A percentile compares a stretch with the other conserved stretches of the same genome.
Evolutionary conservation across 2,797 vertebrate species (phyloP).

Genomic region (Sciaenops ocellatus): DNA sequence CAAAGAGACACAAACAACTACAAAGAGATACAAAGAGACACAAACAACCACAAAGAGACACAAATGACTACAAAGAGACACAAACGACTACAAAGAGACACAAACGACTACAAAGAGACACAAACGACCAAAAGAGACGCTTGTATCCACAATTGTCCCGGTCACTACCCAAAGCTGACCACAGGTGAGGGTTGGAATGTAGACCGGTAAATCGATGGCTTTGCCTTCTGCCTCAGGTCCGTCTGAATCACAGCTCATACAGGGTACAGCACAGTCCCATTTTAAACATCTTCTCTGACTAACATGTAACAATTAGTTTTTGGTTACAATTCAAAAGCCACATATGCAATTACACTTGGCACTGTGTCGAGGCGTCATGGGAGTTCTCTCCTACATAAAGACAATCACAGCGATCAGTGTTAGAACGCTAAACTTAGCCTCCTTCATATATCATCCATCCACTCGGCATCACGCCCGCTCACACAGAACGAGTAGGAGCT

Average conservation of each 20-base stretch:
- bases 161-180: too few species aligned
- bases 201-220: too few species aligned
- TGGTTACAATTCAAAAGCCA: neutral
- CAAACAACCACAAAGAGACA: neutral
- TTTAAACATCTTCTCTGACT: neutral
- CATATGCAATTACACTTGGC: neutral
- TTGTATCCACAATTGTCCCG: too few species aligned
- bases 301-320: neutral
- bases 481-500: slow-evolving; percentile 12
- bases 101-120: neutral
- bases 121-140: too few species aligned
- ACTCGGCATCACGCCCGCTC: slow-evolving; percentile 23
- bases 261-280: too few species aligned
- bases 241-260: too few species aligned
- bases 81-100: neutral
- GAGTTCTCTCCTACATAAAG: slow-evolving; percentile 18
- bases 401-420: slow-evolving; percentile 27
- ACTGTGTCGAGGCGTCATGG: neutral
- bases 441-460: slow-evolving; percentile 19
- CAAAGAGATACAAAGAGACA: too few species aligned
- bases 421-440: slow-evolving; percentile 34
- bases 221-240: too few species aligned
- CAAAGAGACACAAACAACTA: neutral
- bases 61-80: neutral
- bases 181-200: too few species aligned